Evolutionary conservation across 1,140 invertebrate species (phyloP), one percentile per base, ranked within the genome.

Genomic region (Stratiolaelaps scimitus): DNA sequence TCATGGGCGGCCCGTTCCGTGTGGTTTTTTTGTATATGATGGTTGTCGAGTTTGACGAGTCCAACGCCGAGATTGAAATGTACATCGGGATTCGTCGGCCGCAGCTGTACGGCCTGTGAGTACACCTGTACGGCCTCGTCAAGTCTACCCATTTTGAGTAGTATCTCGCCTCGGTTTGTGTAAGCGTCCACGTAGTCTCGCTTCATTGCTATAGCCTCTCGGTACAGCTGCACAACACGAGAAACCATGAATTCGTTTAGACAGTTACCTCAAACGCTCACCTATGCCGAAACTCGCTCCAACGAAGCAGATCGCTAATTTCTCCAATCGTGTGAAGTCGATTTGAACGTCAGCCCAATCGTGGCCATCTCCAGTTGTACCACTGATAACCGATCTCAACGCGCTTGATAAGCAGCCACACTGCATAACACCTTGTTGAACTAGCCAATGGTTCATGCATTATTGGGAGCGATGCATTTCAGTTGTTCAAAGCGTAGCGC

Each of bases 81-180:
- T 2, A 34, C 53, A 26, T 60, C 23, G 15, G 53, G 26, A 23
- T 60, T 23, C 15, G 10, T 2, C 17, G 53, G 53, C 10, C 26
- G 17, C 53, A 60, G 23, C 34, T 34, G 15, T 10, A 60, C 53
- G 1, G 53, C 53, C 15, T 60, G 26, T 60, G 26, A 15, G 34
- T 60, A 60, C 53, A 60, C 34, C 15, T 60, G 26, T n/a, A 60
- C 23, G 15, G 53, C 53, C 53, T 60, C 53, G 53, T 26, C 17
- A 17, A 60, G 20, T 17, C 53, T 15, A 15, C 53, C 53, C 43
- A 78, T 66, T 68, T 75, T 76, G 34, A 78, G 72, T 29, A 77
- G 72, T 15, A 79, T 72, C 67, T 78, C 76, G n/a, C 77, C 77
- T 67, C 76, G 68, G 65, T 76, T 79, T 44, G 78, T 75, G 65